Evolutionary conservation across 2,113 vertebrate species (phyloP), one percentile per base, ranked within the genome.

Genomic region (Neogale vison): DNA sequence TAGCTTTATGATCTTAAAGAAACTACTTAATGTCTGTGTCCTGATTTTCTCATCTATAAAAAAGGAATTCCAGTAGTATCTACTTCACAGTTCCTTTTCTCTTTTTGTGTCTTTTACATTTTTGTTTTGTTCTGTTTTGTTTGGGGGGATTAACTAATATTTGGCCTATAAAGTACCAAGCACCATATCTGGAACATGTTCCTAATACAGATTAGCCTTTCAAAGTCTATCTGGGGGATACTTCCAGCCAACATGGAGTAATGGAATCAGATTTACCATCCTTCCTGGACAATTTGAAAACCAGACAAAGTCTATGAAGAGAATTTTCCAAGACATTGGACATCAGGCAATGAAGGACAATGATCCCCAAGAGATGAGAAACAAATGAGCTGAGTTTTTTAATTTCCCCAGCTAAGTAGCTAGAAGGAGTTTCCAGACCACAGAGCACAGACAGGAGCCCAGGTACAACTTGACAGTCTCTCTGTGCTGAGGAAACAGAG

Each of bases 71-170:
- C 36, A 72, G 24, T 52, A 18, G 29, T 39, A 39, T 11, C 18
- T 55, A 59, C 81, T 65, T 61, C n/a, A 23, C 52, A 81, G 47
- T 31, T 96, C 6, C 29, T 57, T 93, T 74, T 95, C 20, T 10
- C n/a, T 24, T 34, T 45, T 12, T 84, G 69, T 83, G 6, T 55
- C 42, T 95, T 85, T 71, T 39, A 65, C 13, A 39, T 74, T 83
- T 71, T 86, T 85, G 26, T 80, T 89, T 92, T 55, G 34, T 65
- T 65, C 42, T 84, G 17, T 65, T 89, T 91, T 69, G 47, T 57
- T 90, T 94, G 59, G 82, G 39, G 87, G 52, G n/a, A 52, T 90
- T 90, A 71, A 84, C 34, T 91, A 77, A 93, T 36, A 87, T 57
- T 45, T 1, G 39, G 29, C 47, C 59, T n/a, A 29, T 82, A 72